Base-by-base conservation (phyloP, 2,888 invertebrate genomes). In the Lasioglossum malachurum region DNA sequence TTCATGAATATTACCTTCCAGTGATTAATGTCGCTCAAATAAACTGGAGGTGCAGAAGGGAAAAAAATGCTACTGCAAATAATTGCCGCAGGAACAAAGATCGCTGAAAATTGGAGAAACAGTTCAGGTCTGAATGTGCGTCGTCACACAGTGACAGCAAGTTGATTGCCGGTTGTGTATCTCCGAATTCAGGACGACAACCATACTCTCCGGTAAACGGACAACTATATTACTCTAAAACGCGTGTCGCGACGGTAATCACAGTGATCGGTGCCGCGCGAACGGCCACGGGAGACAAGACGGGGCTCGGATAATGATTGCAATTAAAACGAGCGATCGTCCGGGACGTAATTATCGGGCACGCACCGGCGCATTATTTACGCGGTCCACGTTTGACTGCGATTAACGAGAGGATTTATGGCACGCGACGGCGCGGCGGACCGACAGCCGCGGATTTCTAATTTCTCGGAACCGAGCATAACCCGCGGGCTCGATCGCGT, bases 321-420 rank as follows among this genome's bases (percentile, higher is more conserved):
- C 82, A 88, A 87, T 87, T 82, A 81, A 74, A 38, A 67, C 71
- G 73, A 67, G 35, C 74, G 78, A 73, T 80, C 76, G 53, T 78
- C 35, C 35, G 69, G 38, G 57, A 35, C 35, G 80, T 75, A 78
- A 87, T 80, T 84, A 80, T 78, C 53, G 80, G 46, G 53, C 57
- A 74, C 49, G 71, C 75, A 77, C 81, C 84, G 67, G 75, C 75
- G 87, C 60, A 80, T 87, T 84, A 82, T 80, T 87, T 82, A 85
- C 87, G 89, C 87, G 84, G 85, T 84, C 79, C 73, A 64, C 57
- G 64, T 41, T 71, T 69, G 80, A 81, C 74, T 41, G 53, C 35
- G 64, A 77, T 77, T 64, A 76, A 44, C 60, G 53, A 46, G 67
- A 12, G 44, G 35, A 74, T 75, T 74, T 67, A 64, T 79, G 16